Evolutionary conservation across 1,140 invertebrate species (phyloP).

Genomic region (Gonatopus flavifemur): DNA sequence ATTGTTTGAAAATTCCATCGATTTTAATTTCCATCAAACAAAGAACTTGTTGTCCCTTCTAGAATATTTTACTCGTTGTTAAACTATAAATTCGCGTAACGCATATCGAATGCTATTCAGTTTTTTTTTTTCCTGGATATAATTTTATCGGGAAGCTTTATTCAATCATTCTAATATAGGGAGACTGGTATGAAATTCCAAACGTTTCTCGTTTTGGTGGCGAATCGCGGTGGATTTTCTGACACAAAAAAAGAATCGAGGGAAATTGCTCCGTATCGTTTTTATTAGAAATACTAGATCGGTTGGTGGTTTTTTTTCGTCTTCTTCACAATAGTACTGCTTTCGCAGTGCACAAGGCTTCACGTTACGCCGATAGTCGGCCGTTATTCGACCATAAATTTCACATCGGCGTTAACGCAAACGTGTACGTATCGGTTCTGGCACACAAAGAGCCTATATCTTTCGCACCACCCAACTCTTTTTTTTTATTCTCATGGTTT

Average conservation of each 20-base stretch:
- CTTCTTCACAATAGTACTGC: constrained; percentile 28
- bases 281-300: neutral
- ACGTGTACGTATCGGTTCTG: constrained; percentile 24
- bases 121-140: neutral
- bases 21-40: too few relatives aligned
- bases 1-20: too few relatives aligned
- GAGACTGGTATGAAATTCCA: neutral
- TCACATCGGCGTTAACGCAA: constrained; percentile 34
- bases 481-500: constrained; percentile 2
- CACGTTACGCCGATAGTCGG: constrained; percentile 17
- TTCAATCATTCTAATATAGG: neutral
- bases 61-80: too few relatives aligned
- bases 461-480: neutral
- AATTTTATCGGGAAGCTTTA: neutral
- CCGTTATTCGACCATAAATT: constrained; percentile 46
- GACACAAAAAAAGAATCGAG: too few relatives aligned
- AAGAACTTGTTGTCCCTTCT: too few relatives aligned
- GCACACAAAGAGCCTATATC: constrained; percentile 9
- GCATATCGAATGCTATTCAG: neutral
- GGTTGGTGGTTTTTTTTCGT: constrained; percentile 11
- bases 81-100: too few relatives aligned
- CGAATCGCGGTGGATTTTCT: too few relatives aligned
- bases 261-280: too few relatives aligned
- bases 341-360: too few relatives aligned
- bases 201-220: neutral